These are phyloP conservation scores for Zaprionus africanus DNA, from an alignment of 1,140 invertebrate species.

Conservation along the genomic window DNA sequence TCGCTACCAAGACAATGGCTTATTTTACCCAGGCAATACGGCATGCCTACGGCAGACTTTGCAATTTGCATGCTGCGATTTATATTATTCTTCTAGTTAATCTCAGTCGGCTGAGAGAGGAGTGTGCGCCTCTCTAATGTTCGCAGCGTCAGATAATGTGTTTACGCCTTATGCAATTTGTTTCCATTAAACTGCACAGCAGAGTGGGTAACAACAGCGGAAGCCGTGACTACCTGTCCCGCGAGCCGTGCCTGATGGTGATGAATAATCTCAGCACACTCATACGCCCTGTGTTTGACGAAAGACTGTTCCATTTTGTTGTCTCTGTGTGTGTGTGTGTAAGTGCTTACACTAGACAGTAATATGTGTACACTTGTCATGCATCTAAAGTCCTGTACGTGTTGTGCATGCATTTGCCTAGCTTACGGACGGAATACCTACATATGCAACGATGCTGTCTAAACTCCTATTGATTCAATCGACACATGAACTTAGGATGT, in stretches of 20 bases:
- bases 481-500: neutral
- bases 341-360: constrained; percentile 14
- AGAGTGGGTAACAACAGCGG: constrained; percentile 11
- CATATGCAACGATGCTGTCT: constrained; percentile 3
- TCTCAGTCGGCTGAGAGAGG: constrained; percentile 20
- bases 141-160: constrained; percentile 47
- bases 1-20: constrained; percentile 43
- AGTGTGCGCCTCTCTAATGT: constrained; percentile 44
- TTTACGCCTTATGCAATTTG: constrained; percentile 68
- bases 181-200: constrained; percentile 61
- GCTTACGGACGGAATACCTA: constrained; percentile 44
- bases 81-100: constrained; percentile 7
- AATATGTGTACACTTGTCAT: constrained; percentile 9
- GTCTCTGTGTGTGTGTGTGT: constrained; percentile 6
- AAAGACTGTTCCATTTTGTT: constrained; percentile 29
- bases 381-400: constrained; percentile 53
- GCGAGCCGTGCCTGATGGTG: constrained; percentile 11
- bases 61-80: constrained; percentile 14
- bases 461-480: constrained; percentile 8
- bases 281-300: constrained; percentile 53
- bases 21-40: constrained; percentile 32
- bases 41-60: constrained; percentile 27
- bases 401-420: constrained; percentile 53
- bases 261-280: constrained; percentile 33
- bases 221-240: constrained; percentile 17